These are phyloP conservation scores for Heliconius erato DNA, from an alignment of 2,888 invertebrate species.

Conservation along the genomic window DNA sequence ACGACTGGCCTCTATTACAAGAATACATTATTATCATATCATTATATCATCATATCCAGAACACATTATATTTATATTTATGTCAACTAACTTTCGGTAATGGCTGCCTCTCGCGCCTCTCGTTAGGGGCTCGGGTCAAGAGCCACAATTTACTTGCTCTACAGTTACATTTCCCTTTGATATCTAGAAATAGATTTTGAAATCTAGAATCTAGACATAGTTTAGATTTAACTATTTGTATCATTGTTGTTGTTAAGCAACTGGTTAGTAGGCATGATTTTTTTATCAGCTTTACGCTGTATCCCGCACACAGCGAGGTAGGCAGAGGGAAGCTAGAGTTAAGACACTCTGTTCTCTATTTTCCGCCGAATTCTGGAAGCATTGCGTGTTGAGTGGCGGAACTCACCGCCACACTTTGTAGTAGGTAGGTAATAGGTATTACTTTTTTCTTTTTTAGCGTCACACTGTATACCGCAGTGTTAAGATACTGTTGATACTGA, in stretches of 20 bases:
- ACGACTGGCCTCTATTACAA: background rate
- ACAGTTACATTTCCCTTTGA: background rate
- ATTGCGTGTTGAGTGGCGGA: background rate
- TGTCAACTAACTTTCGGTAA: conserved; percentile 13
- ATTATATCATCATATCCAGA: background rate
- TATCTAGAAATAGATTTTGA: background rate
- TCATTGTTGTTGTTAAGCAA: background rate
- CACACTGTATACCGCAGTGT: too few species aligned
- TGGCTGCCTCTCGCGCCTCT: conserved; percentile 2
- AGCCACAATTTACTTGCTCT: conserved; percentile 16
- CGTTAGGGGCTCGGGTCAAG: conserved; percentile 38
- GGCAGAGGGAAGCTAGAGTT: background rate
- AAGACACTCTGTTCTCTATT: background rate
- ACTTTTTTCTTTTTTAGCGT: too few species aligned
- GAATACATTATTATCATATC: background rate
- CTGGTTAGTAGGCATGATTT: background rate
- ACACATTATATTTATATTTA: background rate
- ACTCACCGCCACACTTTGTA: background rate
- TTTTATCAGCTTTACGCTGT: background rate
- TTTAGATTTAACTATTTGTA: conserved; percentile 1
- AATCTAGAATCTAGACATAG: background rate
- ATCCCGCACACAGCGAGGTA: background rate
- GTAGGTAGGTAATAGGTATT: too few species aligned
- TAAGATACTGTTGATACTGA: too few species aligned
- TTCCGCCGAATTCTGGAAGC: too few species aligned